Base-by-base conservation (phyloP, 2,888 invertebrate genomes). In the Chalcis sispes region DNA sequence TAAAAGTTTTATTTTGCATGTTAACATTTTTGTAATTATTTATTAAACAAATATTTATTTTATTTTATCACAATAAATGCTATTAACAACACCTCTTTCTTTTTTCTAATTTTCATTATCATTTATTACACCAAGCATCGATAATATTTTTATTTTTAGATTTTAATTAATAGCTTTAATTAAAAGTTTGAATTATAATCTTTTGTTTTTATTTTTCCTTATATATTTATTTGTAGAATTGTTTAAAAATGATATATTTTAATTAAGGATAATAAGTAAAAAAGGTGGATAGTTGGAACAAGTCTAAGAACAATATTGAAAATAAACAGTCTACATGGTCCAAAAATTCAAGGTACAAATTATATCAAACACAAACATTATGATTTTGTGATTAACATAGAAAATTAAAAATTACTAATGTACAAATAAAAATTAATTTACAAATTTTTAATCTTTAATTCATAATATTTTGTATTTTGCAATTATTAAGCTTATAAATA, bases 191-290 rank as follows among this genome's bases (percentile, higher is more conserved):
- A n/a, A n/a, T n/a, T n/a, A n/a, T n/a, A n/a, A n/a, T n/a, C n/a
- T n/a, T n/a, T n/a, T n/a, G n/a, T n/a, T n/a, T n/a, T 58, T 18
- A 7, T 29, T 1, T 42, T 18, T n/a, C 40, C 56, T 15, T 59
- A 20, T n/a, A 59, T 56, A 29, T 32, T 15, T 56, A 56, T 62
- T 25, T 20, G 2, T 18, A 61, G 1, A 50, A 42, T 66, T 52
- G 50, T 50, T 42, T 59, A 23, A 59, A 56, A n/a, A 67, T 56
- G 56, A 67, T 67, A 62, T 74, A 54, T 69, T 67, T 61, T 62
- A 56, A 61, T 62, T 54, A 74, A 74, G 74, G 69, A 62, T 61
- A n/a, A 67, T 73, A 36, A 74, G 59, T 74, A 73, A 54, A 54
- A 64, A 46, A 32, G 67, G 56, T 32, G 32, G 36, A 62, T 69